Evolutionary conservation across 2,113 vertebrate species (phyloP).

Genomic region (Hemibagrus wyckioides): DNA sequence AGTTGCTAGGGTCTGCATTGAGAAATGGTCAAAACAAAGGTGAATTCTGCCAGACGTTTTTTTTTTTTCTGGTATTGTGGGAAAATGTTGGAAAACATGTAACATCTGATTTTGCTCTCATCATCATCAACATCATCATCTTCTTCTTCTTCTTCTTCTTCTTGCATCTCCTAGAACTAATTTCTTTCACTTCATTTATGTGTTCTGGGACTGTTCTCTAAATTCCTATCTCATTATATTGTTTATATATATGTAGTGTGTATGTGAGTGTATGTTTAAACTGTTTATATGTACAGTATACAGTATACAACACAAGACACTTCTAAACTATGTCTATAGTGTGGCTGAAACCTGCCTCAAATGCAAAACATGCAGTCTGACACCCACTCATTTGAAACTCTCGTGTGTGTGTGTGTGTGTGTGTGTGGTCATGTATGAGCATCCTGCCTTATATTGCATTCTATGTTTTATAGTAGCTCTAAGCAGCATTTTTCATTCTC

Average conservation of each 20-base stretch:
- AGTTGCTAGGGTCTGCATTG: constrained; percentile 70
- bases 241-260: neutral
- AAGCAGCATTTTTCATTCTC: neutral
- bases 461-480: neutral
- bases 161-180: neutral
- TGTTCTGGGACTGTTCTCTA: neutral
- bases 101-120: neutral
- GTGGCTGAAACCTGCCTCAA: neutral
- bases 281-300: neutral
- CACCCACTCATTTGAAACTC: neutral
- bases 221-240: neutral
- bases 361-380: neutral
- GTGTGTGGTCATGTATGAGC: neutral
- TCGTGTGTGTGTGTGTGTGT: neutral
- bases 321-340: neutral
- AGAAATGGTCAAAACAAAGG: constrained; percentile 33
- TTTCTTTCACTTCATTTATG: neutral
- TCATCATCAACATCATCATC: too few relatives aligned
- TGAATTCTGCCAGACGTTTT: neutral
- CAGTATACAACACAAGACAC: neutral
- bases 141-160: neutral
- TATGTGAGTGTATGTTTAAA: neutral
- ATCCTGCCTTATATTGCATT: neutral
- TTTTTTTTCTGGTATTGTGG: neutral
- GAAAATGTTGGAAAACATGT: neutral